These are phyloP conservation scores for Chymomyza procnemis DNA, from an alignment of 2,888 invertebrate genomes.

Conservation along the genomic window DNA sequence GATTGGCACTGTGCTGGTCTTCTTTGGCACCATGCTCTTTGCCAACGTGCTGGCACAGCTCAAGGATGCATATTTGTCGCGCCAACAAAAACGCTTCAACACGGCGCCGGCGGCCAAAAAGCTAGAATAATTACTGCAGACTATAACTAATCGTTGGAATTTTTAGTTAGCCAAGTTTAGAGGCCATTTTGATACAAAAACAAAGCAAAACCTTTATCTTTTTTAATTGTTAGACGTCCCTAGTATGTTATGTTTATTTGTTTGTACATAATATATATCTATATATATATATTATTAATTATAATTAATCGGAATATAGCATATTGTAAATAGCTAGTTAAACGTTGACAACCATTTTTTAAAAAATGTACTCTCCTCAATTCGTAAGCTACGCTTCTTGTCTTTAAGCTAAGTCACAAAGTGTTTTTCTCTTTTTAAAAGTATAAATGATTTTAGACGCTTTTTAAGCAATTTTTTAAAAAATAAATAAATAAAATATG, in stretches of 20 bases:
- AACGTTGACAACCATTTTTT: background rate
- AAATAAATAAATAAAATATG: too few relatives aligned
- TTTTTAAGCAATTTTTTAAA: too few relatives aligned
- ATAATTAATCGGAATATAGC: too few relatives aligned
- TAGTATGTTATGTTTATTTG: background rate
- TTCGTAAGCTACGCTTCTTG: background rate
- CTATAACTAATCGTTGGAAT: background rate
- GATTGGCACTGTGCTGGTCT: conserved; percentile 93
- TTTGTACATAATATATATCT: too few relatives aligned
- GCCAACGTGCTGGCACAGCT: conserved; percentile 84
- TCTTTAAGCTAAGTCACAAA: background rate
- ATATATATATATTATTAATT: background rate
- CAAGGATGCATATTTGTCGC: conserved; percentile 33
- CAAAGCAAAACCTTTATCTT: background rate
- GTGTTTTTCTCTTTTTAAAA: background rate
- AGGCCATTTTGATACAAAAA: background rate
- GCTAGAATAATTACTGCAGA: conserved; percentile 26
- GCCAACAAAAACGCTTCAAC: conserved; percentile 13
- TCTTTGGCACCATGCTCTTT: conserved; percentile 94
- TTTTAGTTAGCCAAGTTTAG: background rate
- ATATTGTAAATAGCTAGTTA: background rate
- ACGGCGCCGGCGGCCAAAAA: conserved; percentile 5
- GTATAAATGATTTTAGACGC: too few relatives aligned
- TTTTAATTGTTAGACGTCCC: background rate
- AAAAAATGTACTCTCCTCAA: background rate